Evolutionary conservation across 2,113 vertebrate genomes (phyloP), one percentile per base, ranked within the genome.

Genomic region (Xiphias gladius): DNA sequence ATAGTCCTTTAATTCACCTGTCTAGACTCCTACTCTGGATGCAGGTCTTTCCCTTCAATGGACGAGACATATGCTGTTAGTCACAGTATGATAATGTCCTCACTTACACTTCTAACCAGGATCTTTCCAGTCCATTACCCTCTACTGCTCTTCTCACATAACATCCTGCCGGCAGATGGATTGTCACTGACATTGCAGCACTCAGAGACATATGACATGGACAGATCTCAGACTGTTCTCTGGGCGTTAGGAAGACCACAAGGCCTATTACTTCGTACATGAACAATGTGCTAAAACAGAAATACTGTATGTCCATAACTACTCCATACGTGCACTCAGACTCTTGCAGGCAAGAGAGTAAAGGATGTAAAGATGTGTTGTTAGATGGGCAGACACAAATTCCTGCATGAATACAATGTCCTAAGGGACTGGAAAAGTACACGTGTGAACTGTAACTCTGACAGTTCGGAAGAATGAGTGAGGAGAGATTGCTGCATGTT

Each of bases 401-500:
- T 54, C 46, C 55, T 83, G 30, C 79, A 72, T 46, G 64, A 59
- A 76, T 39, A 32, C 75, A n/a, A 5, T 3, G 35, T 66, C 66
- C 64, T 80, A 11, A 4, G 61, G 30, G 61, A 59, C 24, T 28
- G 55, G 72, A 13, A 5, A 78, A 59, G 35, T 24, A 46, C 61
- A 79, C 30, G 13, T 10, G 55, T 35, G n/a, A 24, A 65, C 63
- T 62, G 63, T 68, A 64, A 58, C 37, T 59, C 65, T 68, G 83
- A 57, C 80, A 80, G 70, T 52, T 57, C n/a, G 32, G 37, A 41
- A 64, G 65, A 75, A 74, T 35, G 67, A 83, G 59, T 57, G 26
- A 72, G 39, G 57, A 79, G 22, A 67, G n/a, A 69, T 65, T 70
- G 79, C 43, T 86, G 82, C 82, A 86, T 88, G 79, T 85, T 85